Evolutionary conservation across 2,888 invertebrate genomes (phyloP).

Genomic region (Epicampocera succincta): DNA sequence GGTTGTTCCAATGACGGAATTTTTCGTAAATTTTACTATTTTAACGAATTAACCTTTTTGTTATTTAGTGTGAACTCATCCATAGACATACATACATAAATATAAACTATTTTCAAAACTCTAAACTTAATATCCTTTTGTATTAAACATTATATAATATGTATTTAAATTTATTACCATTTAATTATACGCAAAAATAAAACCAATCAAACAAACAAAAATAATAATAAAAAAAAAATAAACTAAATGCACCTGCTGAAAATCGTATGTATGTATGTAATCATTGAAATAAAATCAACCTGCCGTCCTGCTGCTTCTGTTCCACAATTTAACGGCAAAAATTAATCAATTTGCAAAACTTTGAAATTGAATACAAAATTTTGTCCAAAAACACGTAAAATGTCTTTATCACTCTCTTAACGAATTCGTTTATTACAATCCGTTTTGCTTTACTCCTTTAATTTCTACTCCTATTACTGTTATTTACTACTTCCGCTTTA

Average conservation of each 20-base stretch:
- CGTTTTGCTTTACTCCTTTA: conserved; percentile 24
- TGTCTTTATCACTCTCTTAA: background rate
- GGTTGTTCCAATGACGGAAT: too few relatives aligned
- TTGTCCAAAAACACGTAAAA: background rate
- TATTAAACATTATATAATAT: conserved; percentile 48
- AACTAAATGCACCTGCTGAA: conserved; percentile 50
- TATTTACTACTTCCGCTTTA: conserved; percentile 57
- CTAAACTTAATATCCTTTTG: background rate
- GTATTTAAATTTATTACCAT: conserved; percentile 59
- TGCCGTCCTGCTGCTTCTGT: conserved; percentile 11
- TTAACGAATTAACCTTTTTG: too few relatives aligned
- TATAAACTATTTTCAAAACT: too few relatives aligned
- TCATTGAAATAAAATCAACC: conserved; percentile 20
- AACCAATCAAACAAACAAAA: conserved; percentile 20
- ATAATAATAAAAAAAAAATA: background rate
- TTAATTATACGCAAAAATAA: conserved; percentile 48
- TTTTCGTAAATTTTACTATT: too few relatives aligned
- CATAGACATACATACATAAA: too few relatives aligned
- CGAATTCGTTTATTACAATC: conserved; percentile 46
- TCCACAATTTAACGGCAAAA: background rate
- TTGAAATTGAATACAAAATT: background rate
- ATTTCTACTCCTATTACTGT: conserved; percentile 52
- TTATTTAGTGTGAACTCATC: too few relatives aligned
- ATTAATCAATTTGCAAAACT: background rate
- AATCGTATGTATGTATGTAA: conserved; percentile 42